A percentile compares a stretch with the other conserved stretches of the same genome.
Conservation (phyloP, 2,797 vertebrate species). For the Cygnus olor region DNA sequence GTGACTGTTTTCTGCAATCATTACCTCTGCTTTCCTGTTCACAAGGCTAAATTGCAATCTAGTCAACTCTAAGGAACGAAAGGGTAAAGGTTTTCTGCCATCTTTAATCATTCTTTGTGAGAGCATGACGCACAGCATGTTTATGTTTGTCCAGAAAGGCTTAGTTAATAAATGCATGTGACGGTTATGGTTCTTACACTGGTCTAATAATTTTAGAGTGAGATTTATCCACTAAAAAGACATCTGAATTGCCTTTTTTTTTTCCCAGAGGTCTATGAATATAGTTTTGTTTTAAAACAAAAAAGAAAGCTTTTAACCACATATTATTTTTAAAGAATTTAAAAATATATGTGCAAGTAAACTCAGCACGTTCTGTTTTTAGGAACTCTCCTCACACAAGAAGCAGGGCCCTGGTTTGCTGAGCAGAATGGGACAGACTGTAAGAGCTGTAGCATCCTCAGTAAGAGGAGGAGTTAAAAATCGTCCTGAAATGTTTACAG, state of each 20-base stretch:
- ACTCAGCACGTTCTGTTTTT: constrained; percentile 10
- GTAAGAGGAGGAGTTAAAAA: constrained; percentile 86
- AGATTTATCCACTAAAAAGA: background rate
- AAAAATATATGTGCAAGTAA: background rate
- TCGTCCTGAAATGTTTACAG: constrained; percentile 87
- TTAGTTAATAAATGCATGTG: background rate
- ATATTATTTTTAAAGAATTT: background rate
- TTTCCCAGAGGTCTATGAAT: background rate
- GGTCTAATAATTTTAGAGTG: background rate
- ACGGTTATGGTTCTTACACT: background rate
- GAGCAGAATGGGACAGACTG: constrained; percentile 91
- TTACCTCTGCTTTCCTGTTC: background rate
- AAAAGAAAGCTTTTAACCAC: background rate
- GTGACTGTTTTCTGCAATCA: background rate
- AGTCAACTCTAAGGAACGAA: background rate
- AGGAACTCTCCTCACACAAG: constrained; percentile 90
- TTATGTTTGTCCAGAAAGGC: background rate
- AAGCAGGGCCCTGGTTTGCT: constrained; percentile 92
- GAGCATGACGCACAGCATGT: background rate
- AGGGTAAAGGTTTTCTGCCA: background rate
- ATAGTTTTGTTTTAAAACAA: background rate
- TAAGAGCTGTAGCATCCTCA: constrained; percentile 88
- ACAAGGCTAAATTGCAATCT: background rate
- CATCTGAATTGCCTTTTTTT: background rate
- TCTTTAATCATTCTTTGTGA: background rate